Conservation (phyloP, 2,797 vertebrate species). For the Fistularia commersonii region DNA sequence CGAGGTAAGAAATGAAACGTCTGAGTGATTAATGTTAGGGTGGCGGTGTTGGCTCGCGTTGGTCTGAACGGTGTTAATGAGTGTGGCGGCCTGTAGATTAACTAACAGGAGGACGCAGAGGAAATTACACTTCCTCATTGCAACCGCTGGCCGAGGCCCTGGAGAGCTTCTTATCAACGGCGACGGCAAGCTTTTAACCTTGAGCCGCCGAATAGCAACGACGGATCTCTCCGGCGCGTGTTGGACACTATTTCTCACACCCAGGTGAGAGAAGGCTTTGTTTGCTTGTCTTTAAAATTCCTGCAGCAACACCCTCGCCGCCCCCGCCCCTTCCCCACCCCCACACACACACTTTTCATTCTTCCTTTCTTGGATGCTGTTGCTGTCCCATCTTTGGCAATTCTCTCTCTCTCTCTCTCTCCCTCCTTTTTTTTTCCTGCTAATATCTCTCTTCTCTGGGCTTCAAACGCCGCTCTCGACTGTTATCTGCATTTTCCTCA, state of each 20-base stretch:
- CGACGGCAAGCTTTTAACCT: constrained; percentile 78
- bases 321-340: neutral
- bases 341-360: constrained; percentile 15
- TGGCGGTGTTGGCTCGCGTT: constrained; percentile 63
- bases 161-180: constrained; percentile 72
- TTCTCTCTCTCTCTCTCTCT: constrained; percentile 21
- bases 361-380: constrained; percentile 36
- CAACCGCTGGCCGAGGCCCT: constrained; percentile 54
- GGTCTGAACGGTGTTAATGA: constrained; percentile 74
- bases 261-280: constrained; percentile 56
- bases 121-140: constrained; percentile 75
- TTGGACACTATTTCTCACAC: constrained; percentile 57
- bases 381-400: constrained; percentile 33
- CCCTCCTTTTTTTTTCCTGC: constrained; percentile 8
- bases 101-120: constrained; percentile 68
- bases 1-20: constrained; percentile 67
- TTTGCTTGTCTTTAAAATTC: constrained; percentile 38
- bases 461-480: constrained; percentile 37
- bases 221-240: constrained; percentile 62
- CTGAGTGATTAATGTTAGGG: constrained; percentile 74
- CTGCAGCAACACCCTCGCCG: constrained; percentile 10
- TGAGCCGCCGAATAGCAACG: constrained; percentile 75
- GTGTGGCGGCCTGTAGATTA: constrained; percentile 74
- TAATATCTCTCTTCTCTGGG: constrained; percentile 49
- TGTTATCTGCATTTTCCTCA: constrained; percentile 50